phyloP scores from a whole-genome alignment of 2,113 vertebrate species.

The Mungos mungo region DNA sequence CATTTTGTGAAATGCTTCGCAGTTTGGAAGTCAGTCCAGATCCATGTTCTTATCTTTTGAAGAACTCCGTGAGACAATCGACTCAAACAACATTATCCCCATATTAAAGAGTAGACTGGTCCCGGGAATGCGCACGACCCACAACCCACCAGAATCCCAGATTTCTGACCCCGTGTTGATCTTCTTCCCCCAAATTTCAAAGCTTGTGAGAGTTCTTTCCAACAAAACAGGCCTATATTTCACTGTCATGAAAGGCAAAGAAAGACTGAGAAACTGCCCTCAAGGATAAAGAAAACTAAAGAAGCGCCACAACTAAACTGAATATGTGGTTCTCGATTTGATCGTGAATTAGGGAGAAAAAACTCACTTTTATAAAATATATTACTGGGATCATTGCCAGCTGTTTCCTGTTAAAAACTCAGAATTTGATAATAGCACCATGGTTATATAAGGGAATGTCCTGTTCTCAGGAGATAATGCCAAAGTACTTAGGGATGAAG shows the following conservation, averaged over 20 bases:
- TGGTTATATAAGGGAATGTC: neutral
- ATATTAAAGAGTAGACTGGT: neutral
- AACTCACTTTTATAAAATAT: neutral
- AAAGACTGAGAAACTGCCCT: neutral
- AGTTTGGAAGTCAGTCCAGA: neutral
- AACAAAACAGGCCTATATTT: neutral
- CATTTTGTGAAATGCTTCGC: neutral
- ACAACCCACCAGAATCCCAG: neutral
- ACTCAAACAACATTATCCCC: neutral
- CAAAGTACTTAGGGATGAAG: neutral
- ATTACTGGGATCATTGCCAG: neutral
- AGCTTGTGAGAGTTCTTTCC: neutral
- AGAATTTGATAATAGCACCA: neutral
- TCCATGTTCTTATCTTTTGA: neutral
- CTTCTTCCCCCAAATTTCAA: neutral
- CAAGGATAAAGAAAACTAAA: neutral
- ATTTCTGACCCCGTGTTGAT: neutral
- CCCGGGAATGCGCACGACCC: neutral
- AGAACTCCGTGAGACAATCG: neutral
- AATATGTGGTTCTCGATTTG: neutral
- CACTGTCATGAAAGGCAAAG: neutral
- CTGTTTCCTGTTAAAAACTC: neutral
- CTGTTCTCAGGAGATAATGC: neutral
- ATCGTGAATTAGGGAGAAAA: neutral
- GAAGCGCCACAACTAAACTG: too few relatives aligned